A percentile compares a stretch with the other conserved stretches of the same genome.
Evolutionary conservation across 2,888 invertebrate genomes (phyloP).

Genomic region (Oscheius myriophilus): DNA sequence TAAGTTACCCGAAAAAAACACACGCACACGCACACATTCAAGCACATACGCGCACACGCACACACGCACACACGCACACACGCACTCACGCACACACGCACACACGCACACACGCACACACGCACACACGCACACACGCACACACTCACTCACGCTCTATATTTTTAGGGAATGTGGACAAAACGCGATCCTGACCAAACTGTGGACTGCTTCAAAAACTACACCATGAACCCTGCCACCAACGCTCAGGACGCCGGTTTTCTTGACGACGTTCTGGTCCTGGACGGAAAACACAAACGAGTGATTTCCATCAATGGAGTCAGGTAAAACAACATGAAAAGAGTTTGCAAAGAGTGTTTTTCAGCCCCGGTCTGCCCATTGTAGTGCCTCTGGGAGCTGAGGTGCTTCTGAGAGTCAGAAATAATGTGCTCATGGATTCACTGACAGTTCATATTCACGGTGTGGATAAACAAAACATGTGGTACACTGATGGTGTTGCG

Average conservation of each 20-base stretch:
- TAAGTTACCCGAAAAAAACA: constrained; percentile 18
- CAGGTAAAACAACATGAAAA: constrained; percentile 42
- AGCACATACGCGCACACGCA: too few relatives aligned
- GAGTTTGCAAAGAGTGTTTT: constrained; percentile 4
- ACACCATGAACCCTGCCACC: constrained; percentile 32
- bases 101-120: neutral
- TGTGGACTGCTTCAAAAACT: constrained; percentile 36
- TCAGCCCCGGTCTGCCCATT: constrained; percentile 61
- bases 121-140: neutral
- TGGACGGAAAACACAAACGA: constrained; percentile 56
- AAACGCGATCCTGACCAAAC: constrained; percentile 54
- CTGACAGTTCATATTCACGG: constrained; percentile 66
- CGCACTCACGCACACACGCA: constrained; percentile 20
- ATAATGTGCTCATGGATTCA: constrained; percentile 59
- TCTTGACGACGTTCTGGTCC: constrained; percentile 48
- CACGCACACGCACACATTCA: too few relatives aligned
- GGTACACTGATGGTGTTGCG: constrained; percentile 66
- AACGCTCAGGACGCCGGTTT: constrained; percentile 31
- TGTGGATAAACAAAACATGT: constrained; percentile 61
- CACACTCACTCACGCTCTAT: constrained; percentile 25
- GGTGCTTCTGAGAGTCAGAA: constrained; percentile 60
- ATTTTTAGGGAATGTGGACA: constrained; percentile 46
- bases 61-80: constrained; percentile 26
- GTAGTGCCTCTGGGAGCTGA: constrained; percentile 62
- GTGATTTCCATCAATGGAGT: constrained; percentile 57